phyloP scores from a whole-genome alignment of 53 echinoderm and acorn worm species.

The Holothuria leucospilota region DNA sequence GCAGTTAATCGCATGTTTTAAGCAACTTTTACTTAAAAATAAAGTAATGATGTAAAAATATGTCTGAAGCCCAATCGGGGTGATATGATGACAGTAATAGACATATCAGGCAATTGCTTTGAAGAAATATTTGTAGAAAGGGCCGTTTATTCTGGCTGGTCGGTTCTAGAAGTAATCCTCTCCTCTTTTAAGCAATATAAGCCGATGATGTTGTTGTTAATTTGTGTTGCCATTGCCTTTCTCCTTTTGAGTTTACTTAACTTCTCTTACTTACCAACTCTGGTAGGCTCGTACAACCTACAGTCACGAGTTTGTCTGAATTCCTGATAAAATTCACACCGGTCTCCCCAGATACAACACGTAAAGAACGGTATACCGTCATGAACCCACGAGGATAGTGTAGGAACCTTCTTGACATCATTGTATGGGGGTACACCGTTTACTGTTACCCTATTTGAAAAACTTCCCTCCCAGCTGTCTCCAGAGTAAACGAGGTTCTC shows the following conservation, averaged over 20 bases:
- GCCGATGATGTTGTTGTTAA: too few relatives aligned
- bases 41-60: too few relatives aligned
- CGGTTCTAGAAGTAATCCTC: too few relatives aligned
- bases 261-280: slow-evolving; percentile 72
- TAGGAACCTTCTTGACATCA: slow-evolving; percentile 66
- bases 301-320: slow-evolving; percentile 90
- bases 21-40: too few relatives aligned
- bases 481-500: slow-evolving; percentile 95
- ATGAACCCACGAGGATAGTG: slow-evolving; percentile 71
- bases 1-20: too few relatives aligned
- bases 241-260: too few relatives aligned
- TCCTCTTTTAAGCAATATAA: too few relatives aligned
- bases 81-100: too few relatives aligned
- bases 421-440: slow-evolving; percentile 83
- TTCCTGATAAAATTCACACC: slow-evolving; percentile 90
- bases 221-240: not conserved
- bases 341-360: slow-evolving; percentile 92
- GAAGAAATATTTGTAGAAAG: too few relatives aligned
- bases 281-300: slow-evolving; percentile 75
- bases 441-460: slow-evolving; percentile 70
- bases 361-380: slow-evolving; percentile 81
- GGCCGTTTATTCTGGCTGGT: too few relatives aligned
- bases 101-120: too few relatives aligned
- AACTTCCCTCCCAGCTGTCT: slow-evolving; percentile 84
- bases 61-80: too few relatives aligned